A percentile compares a stretch with the other conserved stretches of the same genome.
These are phyloP conservation scores for Bos indicus DNA, from an alignment of 2,113 vertebrate genomes.

Conservation along the genomic window DNA sequence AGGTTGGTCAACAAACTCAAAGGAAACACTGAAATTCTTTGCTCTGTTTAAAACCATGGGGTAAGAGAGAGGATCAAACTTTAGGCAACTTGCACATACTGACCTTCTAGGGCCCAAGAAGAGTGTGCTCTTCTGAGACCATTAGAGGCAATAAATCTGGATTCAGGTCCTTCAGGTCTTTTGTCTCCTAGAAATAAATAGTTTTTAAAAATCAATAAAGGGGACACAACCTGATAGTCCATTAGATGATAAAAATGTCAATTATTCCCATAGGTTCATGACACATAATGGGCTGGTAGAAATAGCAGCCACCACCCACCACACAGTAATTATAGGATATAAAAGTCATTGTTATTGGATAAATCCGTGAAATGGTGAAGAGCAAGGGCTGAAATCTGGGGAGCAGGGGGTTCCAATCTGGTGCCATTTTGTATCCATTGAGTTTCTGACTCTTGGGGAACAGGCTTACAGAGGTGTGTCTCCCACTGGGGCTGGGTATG, in stretches of 20 bases:
- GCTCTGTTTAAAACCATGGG: neutral
- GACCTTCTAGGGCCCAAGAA: slow-evolving; percentile 72
- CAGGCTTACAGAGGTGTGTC: slow-evolving; percentile 74
- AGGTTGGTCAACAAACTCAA: neutral
- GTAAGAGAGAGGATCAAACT: neutral
- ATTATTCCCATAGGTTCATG: slow-evolving; percentile 34
- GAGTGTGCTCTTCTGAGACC: slow-evolving; percentile 71
- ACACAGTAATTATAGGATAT: slow-evolving; percentile 73
- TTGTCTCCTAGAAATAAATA: slow-evolving; percentile 72
- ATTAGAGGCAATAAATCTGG: slow-evolving; percentile 64
- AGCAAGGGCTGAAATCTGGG: slow-evolving; percentile 73
- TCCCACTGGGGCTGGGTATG: slow-evolving; percentile 78
- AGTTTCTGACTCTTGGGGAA: slow-evolving; percentile 47
- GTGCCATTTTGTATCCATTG: slow-evolving; percentile 67
- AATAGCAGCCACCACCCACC: slow-evolving; percentile 5
- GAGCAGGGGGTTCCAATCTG: neutral
- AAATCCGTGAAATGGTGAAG: slow-evolving; percentile 81
- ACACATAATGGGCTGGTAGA: neutral
- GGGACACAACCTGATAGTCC: slow-evolving; percentile 36
- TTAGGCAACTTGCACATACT: slow-evolving; percentile 54
- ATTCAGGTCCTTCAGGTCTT: slow-evolving; percentile 61
- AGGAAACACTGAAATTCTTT: neutral
- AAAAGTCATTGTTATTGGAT: slow-evolving; percentile 86
- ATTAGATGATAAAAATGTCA: slow-evolving; percentile 53
- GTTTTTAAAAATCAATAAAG: slow-evolving; percentile 68